Conservation (phyloP, 2,888 invertebrate species). For the Mesorhabditis sp. region DNA sequence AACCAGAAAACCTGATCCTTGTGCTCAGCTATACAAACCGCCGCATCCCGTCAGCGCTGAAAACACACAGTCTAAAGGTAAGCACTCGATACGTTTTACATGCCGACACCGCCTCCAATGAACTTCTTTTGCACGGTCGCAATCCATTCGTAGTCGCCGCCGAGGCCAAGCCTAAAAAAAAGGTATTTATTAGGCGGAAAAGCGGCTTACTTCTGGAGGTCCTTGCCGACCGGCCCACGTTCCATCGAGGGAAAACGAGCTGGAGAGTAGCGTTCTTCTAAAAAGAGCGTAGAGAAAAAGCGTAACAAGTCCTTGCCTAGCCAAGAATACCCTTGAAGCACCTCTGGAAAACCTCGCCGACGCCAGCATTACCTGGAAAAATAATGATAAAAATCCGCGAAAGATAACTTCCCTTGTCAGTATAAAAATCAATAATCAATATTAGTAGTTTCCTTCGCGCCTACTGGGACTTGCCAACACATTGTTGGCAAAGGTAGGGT, state of each 20-base stretch:
- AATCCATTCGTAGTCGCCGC: slow-evolving; percentile 56
- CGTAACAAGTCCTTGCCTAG: too few relatives aligned
- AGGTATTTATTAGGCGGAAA: too few relatives aligned
- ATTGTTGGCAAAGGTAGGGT: too few relatives aligned
- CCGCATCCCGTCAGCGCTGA: slow-evolving; percentile 53
- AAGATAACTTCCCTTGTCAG: too few relatives aligned
- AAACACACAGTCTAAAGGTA: slow-evolving; percentile 14
- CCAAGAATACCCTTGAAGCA: too few relatives aligned
- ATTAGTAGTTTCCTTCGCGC: too few relatives aligned
- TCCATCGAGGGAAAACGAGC: neutral
- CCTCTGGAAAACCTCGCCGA: too few relatives aligned
- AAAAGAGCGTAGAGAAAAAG: neutral
- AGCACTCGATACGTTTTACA: slow-evolving; percentile 16
- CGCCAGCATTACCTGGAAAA: too few relatives aligned
- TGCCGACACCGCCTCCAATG: slow-evolving; percentile 47
- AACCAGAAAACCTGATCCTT: slow-evolving; percentile 39
- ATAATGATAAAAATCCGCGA: too few relatives aligned
- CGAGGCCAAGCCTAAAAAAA: slow-evolving; percentile 25
- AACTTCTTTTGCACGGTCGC: slow-evolving; percentile 55
- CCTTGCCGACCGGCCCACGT: neutral
- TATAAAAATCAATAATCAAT: too few relatives aligned
- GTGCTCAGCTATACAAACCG: slow-evolving; percentile 47
- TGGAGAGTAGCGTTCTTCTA: neutral
- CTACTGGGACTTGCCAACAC: too few relatives aligned
- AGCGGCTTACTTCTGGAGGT: neutral